Conservation (phyloP, 2,888 invertebrate genomes). For the Griposia aprilina region DNA sequence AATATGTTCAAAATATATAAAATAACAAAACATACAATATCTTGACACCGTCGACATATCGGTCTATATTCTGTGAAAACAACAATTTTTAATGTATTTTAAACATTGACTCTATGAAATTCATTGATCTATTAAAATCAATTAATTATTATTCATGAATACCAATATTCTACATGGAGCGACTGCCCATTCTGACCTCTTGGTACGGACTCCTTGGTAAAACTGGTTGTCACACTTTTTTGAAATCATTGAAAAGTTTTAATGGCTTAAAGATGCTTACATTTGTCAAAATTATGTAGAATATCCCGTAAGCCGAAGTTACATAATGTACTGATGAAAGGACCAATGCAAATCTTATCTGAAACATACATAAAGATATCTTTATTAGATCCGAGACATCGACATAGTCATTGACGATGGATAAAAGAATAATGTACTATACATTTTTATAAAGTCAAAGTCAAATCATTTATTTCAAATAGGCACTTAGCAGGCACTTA, state of each 20-base stretch:
- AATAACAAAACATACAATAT: conserved; percentile 7
- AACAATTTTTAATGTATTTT: not conserved
- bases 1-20: conserved; percentile 18
- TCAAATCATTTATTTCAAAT: too few species aligned
- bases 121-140: too few species aligned
- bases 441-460: not conserved
- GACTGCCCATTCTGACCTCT: not conserved
- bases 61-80: conserved; percentile 1
- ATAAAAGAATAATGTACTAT: not conserved
- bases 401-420: not conserved
- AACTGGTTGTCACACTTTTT: not conserved
- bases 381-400: not conserved
- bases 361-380: not conserved
- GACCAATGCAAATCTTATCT: conserved; percentile 20
- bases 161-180: not conserved
- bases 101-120: too few species aligned
- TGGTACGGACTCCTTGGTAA: not conserved
- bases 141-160: not conserved
- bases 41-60: not conserved
- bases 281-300: conserved; percentile 7
- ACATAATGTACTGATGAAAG: conserved; percentile 22
- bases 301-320: conserved; percentile 12
- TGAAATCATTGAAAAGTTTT: not conserved
- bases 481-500: too few species aligned
- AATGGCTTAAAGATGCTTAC: not conserved